These are phyloP conservation scores for Drosophila jambulina DNA, from an alignment of 1,140 invertebrate genomes.

Conservation along the genomic window DNA sequence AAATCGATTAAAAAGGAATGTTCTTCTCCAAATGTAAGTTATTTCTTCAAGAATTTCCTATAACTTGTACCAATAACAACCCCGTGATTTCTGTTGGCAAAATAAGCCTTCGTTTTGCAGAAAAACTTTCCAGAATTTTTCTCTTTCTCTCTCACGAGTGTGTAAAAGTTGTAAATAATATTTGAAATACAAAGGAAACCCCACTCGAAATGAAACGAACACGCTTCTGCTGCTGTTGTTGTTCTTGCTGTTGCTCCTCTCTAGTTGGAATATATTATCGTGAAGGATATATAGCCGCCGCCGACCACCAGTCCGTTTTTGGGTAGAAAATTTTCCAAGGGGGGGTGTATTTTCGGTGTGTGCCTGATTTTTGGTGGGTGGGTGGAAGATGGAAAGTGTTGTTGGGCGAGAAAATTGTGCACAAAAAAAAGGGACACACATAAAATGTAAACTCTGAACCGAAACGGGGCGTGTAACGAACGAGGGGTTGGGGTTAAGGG, in stretches of 20 bases:
- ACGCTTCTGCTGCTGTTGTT: conserved; percentile 45
- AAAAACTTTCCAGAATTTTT: conserved; percentile 8
- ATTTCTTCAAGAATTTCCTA: not conserved
- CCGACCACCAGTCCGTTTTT: conserved; percentile 51
- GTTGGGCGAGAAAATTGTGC: conserved; percentile 69
- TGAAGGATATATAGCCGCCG: conserved; percentile 62
- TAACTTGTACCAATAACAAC: not conserved
- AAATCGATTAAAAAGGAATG: too few species aligned
- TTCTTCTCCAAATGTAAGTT: not conserved
- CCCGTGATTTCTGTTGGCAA: not conserved
- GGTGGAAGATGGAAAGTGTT: conserved; percentile 13
- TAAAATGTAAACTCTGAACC: conserved; percentile 81
- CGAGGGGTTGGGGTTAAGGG: not conserved
- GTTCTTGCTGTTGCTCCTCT: conserved; percentile 45
- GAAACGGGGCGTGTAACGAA: conserved; percentile 55
- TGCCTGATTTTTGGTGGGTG: conserved; percentile 18
- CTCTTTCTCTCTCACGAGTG: not conserved
- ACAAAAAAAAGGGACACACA: conserved; percentile 62
- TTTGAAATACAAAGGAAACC: conserved; percentile 23
- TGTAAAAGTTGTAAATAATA: conserved; percentile 26
- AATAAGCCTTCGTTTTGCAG: conserved; percentile 4
- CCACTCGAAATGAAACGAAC: conserved; percentile 32
- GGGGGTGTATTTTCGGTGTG: not conserved
- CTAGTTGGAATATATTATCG: conserved; percentile 63
- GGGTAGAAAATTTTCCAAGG: not conserved